These are phyloP conservation scores for Pheucticus melanocephalus DNA, from an alignment of 2,113 vertebrate species.

Conservation along the genomic window DNA sequence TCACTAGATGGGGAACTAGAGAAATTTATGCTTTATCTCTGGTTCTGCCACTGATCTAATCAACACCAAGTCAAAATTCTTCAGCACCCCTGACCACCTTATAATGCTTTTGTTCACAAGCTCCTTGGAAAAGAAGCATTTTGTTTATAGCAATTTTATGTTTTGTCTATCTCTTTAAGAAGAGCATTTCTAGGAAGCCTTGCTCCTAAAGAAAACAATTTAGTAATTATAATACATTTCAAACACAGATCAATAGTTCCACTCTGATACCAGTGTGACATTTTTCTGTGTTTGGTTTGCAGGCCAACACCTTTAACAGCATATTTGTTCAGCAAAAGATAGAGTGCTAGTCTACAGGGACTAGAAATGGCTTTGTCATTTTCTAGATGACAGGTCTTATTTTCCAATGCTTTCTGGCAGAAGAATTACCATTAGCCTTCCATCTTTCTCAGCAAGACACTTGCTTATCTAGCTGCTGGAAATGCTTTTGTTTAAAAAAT, in stretches of 20 bases:
- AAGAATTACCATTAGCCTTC: slow-evolving; percentile 59
- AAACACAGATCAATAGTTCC: slow-evolving; percentile 6
- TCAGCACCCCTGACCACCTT: not conserved
- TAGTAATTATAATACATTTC: not conserved
- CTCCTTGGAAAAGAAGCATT: not conserved
- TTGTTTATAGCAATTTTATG: not conserved
- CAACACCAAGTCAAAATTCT: not conserved
- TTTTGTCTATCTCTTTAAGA: not conserved
- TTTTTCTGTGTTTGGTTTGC: slow-evolving; percentile 58
- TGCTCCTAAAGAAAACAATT: not conserved
- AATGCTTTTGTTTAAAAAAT: slow-evolving; percentile 72
- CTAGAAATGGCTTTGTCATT: slow-evolving; percentile 75
- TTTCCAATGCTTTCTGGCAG: slow-evolving; percentile 70
- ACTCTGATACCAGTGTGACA: not conserved
- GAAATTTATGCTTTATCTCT: not conserved
- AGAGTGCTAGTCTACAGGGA: slow-evolving; percentile 70
- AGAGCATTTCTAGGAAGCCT: not conserved
- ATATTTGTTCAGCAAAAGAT: slow-evolving; percentile 66
- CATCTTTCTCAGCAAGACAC: slow-evolving; percentile 69
- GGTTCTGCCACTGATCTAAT: not conserved
- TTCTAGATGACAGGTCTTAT: slow-evolving; percentile 77
- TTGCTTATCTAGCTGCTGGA: slow-evolving; percentile 69
- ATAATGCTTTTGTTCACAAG: not conserved
- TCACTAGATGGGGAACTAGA: not conserved
- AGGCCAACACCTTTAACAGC: slow-evolving; percentile 61